Conservation (phyloP, 2,797 vertebrate genomes). For the Oreochromis mossambicus region DNA sequence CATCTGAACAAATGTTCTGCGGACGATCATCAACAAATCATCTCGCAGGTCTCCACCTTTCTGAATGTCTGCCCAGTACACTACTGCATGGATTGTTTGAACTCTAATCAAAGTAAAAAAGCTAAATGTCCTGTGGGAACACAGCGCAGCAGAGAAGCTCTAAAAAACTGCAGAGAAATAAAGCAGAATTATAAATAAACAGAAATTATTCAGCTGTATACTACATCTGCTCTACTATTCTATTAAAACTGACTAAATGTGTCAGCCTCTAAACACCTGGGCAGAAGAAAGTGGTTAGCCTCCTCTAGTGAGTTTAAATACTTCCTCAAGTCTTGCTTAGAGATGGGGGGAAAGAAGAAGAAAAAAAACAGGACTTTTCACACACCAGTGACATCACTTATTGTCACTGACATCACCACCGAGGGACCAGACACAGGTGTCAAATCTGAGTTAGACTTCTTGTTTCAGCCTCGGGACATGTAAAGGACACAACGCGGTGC, state of each 20-base stretch:
- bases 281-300: neutral
- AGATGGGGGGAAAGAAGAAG: neutral
- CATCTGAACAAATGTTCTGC: constrained; percentile 34
- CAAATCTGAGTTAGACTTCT: constrained; percentile 40
- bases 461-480: constrained; percentile 53
- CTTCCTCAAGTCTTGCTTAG: neutral
- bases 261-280: neutral
- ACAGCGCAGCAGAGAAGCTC: neutral
- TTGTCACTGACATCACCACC: constrained; percentile 60
- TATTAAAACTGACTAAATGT: neutral
- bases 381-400: constrained; percentile 40
- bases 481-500: constrained; percentile 16
- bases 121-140: neutral
- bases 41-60: constrained; percentile 32
- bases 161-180: neutral
- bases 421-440: constrained; percentile 43
- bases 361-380: neutral
- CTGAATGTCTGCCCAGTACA: constrained; percentile 21
- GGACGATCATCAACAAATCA: constrained; percentile 44
- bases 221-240: neutral
- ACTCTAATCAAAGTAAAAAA: constrained; percentile 8
- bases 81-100: neutral
- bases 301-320: neutral
- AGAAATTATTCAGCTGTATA: neutral
- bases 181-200: neutral